These are phyloP conservation scores for Drosophila takahashii DNA, from an alignment of 1,140 invertebrate genomes.

Conservation along the genomic window DNA sequence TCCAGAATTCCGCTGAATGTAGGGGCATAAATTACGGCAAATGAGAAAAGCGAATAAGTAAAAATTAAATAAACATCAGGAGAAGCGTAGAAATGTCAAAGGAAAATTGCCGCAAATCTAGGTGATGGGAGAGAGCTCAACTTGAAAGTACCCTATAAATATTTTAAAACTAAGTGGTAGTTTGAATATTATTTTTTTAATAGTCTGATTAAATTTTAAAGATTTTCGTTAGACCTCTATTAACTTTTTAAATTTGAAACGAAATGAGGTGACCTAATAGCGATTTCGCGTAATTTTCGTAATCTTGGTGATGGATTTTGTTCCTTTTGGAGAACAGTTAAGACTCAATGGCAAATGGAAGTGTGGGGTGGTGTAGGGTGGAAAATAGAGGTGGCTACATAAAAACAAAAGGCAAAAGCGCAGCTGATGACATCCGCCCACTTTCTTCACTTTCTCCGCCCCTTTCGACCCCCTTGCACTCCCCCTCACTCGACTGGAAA, in stretches of 20 bases:
- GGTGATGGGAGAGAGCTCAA: not conserved
- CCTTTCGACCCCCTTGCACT: not conserved
- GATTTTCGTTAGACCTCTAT: too few species aligned
- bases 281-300: not conserved
- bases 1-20: conserved; percentile 4
- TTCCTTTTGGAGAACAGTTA: not conserved
- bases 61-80: conserved; percentile 73
- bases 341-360: conserved; percentile 3
- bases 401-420: conserved; percentile 47
- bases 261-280: not conserved
- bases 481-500: conserved; percentile 1
- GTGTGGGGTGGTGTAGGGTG: not conserved
- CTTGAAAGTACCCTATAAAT: not conserved
- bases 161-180: too few species aligned
- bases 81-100: conserved; percentile 37
- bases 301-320: conserved; percentile 6
- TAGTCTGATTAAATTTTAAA: too few species aligned
- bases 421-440: conserved; percentile 17
- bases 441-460: not conserved
- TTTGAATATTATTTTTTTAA: too few species aligned
- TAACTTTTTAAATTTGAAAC: too few species aligned
- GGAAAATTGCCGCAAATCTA: conserved; percentile 13
- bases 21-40: conserved; percentile 64
- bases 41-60: conserved; percentile 61
- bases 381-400: conserved; percentile 1